These are phyloP conservation scores for Samia ricini DNA, from an alignment of 1,140 invertebrate species.

Conservation along the genomic window DNA sequence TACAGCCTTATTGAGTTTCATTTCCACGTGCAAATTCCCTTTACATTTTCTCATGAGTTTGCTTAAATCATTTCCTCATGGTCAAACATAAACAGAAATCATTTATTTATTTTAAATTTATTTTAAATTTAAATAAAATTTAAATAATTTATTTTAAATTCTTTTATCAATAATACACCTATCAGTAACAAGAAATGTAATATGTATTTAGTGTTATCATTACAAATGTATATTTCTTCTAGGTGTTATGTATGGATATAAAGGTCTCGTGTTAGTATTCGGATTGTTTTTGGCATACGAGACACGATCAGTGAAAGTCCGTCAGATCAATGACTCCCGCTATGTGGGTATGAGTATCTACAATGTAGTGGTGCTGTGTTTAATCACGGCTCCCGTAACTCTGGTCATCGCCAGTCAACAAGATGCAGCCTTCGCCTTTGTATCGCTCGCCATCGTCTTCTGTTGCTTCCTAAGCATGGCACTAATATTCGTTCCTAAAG, in stretches of 20 bases:
- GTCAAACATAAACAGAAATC: too few species aligned
- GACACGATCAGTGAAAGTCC: conserved; percentile 96
- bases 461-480: conserved; percentile 98
- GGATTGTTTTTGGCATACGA: conserved; percentile 98
- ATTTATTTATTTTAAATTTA: too few species aligned
- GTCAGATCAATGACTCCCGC: conserved; percentile 96
- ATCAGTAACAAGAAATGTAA: background rate
- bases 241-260: conserved; percentile 97
- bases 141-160: too few species aligned
- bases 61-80: too few species aligned
- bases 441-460: conserved; percentile 96
- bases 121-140: too few species aligned
- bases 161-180: background rate
- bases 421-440: conserved; percentile 98
- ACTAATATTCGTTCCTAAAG: conserved; percentile 97
- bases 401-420: conserved; percentile 98
- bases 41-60: too few species aligned
- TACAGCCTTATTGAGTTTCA: too few species aligned
- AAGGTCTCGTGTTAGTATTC: conserved; percentile 97
- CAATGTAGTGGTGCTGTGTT: conserved; percentile 98
- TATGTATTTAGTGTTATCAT: background rate
- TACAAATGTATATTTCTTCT: background rate
- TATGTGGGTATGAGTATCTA: conserved; percentile 99
- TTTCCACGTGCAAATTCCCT: too few species aligned
- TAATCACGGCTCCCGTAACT: conserved; percentile 98